Conservation (phyloP, 2,113 vertebrate species). For the Triplophysa dalaica region DNA sequence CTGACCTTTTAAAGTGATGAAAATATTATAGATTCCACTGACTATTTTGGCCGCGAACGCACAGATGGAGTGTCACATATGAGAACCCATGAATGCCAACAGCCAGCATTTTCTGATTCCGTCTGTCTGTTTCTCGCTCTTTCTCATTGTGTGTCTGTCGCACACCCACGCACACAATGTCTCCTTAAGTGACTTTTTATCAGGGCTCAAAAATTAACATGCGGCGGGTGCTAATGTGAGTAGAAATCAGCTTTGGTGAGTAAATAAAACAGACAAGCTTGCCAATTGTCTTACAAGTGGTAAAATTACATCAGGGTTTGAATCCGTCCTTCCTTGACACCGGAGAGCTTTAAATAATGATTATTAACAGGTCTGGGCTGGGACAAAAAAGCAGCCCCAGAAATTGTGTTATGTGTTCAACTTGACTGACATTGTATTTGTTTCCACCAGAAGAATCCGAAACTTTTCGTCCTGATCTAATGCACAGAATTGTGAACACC, state of each 20-base stretch:
- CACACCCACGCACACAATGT: neutral
- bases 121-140: neutral
- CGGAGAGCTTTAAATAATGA: no score
- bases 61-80: conserved; percentile 30
- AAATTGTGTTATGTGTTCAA: no score
- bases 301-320: no score
- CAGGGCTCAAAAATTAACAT: no score
- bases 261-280: no score
- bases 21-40: conserved; percentile 52
- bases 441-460: neutral
- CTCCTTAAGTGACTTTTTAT: neutral
- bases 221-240: no score
- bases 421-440: neutral
- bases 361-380: no score
- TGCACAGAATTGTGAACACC: conserved; percentile 8
- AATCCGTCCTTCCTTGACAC: no score
- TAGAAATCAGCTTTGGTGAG: no score
- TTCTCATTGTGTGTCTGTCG: neutral
- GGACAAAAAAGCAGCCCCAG: no score
- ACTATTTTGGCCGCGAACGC: neutral
- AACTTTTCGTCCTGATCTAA: neutral
- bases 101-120: neutral
- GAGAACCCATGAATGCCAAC: neutral
- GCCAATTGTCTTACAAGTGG: no score
- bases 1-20: conserved; percentile 47